Evolutionary conservation across 2,797 vertebrate genomes (phyloP), one percentile per base, ranked within the genome.

Genomic region (Lepilemur septentrionalis): DNA sequence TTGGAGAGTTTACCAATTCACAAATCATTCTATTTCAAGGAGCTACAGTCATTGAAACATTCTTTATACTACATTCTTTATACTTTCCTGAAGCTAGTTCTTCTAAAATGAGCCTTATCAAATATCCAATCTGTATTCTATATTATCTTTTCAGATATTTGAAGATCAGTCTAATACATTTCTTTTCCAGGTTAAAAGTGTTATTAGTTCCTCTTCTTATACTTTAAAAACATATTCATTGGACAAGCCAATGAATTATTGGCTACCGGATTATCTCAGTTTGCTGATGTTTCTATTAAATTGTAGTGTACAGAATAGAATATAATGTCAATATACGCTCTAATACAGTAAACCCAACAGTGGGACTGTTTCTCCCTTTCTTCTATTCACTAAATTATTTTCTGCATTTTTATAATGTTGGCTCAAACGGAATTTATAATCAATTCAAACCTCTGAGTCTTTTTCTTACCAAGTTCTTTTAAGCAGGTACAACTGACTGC

Each of bases 381-480:
- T 79, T 87, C 55, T 86, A 5, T 55, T 90, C 81, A 93, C 17
- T 89, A 87, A 87, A 73, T 75, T 91, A 91, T 85, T 96, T 95
- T 95, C 46, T 92, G 48, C 41, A 94, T 87, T 89, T 96, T 97
- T 91, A 75, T 20, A 80, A 76, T 4, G 38, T 13, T 84, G 50
- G 48, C 59, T 92, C 43, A 85, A 88, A 89, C 8, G 28, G 48
- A 94, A 82, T 25, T 63, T 89, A 30, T 23, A 84, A 20, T 86
- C 12, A 95, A 65, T 81, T 95, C 41, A 91, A 96, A 91, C 9
- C 43, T 11, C 43, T 32, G 35, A 46, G 43, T 92, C 48, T 81
- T 96, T 90, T 96, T 82, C 43, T 81, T 70, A 81, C 41, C 61
- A 94, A 91, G 41, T 89, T 91, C 50, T 94, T 94, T 85, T 89